Evolutionary conservation across 2,888 invertebrate genomes (phyloP), one percentile per base, ranked within the genome.

Genomic region (Mesorhabditis sp.): DNA sequence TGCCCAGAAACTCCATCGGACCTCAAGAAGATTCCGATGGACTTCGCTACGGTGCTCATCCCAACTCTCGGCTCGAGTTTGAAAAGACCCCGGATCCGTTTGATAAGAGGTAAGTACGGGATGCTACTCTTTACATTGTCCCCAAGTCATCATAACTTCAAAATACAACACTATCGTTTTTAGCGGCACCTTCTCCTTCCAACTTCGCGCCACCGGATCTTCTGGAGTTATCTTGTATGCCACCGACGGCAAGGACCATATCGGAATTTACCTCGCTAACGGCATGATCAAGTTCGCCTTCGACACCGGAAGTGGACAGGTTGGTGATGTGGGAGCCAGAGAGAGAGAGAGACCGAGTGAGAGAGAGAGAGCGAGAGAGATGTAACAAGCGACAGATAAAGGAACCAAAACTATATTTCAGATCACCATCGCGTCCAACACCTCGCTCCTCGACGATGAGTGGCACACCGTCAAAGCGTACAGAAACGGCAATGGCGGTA

Each of bases 141-240:
- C 13, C 50, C 50, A 50, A 50, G 13, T 50, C 50, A 50, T 50
- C 6, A 50, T 63, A 15, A 28, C 63, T 15, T 15, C n/a, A 13
- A 63, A 6, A 28, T 13, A 13, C 10, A 28, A 13, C 6, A 50
- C 6, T 13, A 50, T 50, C n/a, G 50, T 50, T 13, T 75, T 69
- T 68, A 80, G 80, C 41, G 80, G 78, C 86, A 91, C 92, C 73
- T 90, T 94, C 76, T 90, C 91, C 13, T 88, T 95, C 7, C 90
- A 91, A 5, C 90, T 97, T 87, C 91, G 92, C 76, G 93, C 93
- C 0, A 90, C 89, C 72, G 88, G 88, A n/a, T 89, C 90, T 7
- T 91, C 92, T 1, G 97, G 96, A 4, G 89, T 96, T 41, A 87
- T 98, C 64, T 89, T 93, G 4, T 92, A 94, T 85, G 93, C 93